These are phyloP conservation scores for Tuberolachnus salignus DNA, from an alignment of 2,888 invertebrate species.

Conservation along the genomic window DNA sequence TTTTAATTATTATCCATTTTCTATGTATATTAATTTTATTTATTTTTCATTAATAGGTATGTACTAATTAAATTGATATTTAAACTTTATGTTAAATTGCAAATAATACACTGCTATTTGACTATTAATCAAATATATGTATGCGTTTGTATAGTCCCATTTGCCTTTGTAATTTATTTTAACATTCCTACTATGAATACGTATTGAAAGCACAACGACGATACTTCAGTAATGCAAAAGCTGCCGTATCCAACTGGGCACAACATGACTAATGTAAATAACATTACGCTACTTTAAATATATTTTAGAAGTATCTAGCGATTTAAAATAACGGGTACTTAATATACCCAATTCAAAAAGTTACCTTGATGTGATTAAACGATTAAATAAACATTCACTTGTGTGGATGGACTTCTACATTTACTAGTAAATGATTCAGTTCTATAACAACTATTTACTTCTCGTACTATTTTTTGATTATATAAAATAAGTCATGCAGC, in stretches of 20 bases:
- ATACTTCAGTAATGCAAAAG: slow-evolving; percentile 48
- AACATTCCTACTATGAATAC: neutral
- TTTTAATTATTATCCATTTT: neutral
- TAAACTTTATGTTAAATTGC: neutral
- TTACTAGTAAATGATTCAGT: no score
- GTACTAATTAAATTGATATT: neutral
- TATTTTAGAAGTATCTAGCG: neutral
- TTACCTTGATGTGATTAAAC: neutral
- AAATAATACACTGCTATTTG: neutral
- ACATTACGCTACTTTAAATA: neutral
- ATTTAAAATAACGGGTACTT: neutral
- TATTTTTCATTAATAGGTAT: no score
- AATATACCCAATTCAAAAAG: neutral
- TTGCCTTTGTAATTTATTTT: neutral
- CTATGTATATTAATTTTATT: neutral
- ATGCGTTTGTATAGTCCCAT: neutral
- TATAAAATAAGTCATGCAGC: no score
- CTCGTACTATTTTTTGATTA: no score
- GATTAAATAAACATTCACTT: no score
- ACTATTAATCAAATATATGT: neutral
- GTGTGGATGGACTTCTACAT: no score
- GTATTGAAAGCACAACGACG: neutral
- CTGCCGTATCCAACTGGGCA: neutral
- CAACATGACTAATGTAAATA: neutral
- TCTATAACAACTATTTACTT: no score